These are phyloP conservation scores for Coregonus sp. DNA, from an alignment of 2,797 vertebrate species.

Conservation along the genomic window DNA sequence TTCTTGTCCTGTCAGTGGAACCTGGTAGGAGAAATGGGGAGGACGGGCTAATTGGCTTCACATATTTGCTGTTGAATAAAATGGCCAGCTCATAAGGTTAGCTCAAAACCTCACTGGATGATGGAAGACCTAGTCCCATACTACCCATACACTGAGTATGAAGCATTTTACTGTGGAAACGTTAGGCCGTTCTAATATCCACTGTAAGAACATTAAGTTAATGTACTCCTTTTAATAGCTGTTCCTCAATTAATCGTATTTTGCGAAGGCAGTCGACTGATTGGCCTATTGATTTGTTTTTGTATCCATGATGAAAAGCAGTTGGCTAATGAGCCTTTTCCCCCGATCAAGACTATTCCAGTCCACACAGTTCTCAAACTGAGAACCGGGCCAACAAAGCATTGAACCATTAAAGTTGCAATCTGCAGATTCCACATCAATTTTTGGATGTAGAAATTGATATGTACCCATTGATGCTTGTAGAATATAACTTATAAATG, in stretches of 20 bases:
- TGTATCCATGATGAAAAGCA: conserved; percentile 45
- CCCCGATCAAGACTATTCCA: conserved; percentile 20
- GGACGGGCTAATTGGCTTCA: background rate
- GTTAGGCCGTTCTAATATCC: background rate
- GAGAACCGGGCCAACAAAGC: background rate
- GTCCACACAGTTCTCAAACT: conserved; percentile 12
- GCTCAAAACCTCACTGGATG: background rate
- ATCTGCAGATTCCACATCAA: no score
- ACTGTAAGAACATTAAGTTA: background rate
- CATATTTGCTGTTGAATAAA: background rate
- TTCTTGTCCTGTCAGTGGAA: no score
- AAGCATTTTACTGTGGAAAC: background rate
- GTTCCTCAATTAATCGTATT: conserved; percentile 20
- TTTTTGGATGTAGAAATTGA: no score
- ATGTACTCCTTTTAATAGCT: conserved; percentile 3
- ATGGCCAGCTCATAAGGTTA: background rate
- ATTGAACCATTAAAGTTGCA: conserved; percentile 54
- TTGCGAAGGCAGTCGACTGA: background rate
- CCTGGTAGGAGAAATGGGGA: background rate
- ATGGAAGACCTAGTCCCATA: background rate
- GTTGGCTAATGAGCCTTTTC: conserved; percentile 55
- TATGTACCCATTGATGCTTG: no score
- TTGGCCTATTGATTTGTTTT: conserved; percentile 59
- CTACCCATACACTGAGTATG: background rate
- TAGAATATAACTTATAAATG: no score